phyloP scores from a whole-genome alignment of 1,140 invertebrate genomes.

The Phymorhynchus buccinoides region DNA sequence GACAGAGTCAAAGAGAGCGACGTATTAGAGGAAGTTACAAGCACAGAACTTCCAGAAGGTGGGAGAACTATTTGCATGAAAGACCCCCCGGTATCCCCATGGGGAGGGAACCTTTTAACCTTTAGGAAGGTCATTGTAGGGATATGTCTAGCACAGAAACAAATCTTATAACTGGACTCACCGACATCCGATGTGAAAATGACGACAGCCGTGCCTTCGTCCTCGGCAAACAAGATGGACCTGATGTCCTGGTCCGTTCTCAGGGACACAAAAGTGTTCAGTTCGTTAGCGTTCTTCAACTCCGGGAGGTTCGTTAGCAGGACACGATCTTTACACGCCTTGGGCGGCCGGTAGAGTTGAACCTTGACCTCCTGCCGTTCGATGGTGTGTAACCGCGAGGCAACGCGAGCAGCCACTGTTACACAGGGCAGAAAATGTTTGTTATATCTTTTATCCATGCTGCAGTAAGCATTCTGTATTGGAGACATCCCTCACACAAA shows the following conservation, averaged over 20 bases:
- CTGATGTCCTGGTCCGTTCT: not conserved
- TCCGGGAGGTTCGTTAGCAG: constrained; percentile 4
- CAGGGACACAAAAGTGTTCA: constrained; percentile 23
- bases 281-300: not conserved
- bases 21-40: too few relatives aligned
- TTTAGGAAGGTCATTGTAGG: too few relatives aligned
- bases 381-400: constrained; percentile 5
- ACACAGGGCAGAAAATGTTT: too few relatives aligned
- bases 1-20: too few relatives aligned
- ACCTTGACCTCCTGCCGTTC: constrained; percentile 2
- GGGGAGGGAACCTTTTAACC: too few relatives aligned
- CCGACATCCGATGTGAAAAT: constrained; percentile 28
- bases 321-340: constrained; percentile 29
- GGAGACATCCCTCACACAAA: too few relatives aligned
- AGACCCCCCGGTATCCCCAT: too few relatives aligned
- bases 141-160: not conserved
- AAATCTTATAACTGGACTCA: not conserved
- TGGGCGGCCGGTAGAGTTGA: constrained; percentile 7
- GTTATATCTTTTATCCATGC: too few relatives aligned
- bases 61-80: too few relatives aligned
- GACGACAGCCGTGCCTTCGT: constrained; percentile 30
- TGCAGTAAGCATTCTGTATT: too few relatives aligned
- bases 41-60: too few relatives aligned
- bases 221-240: constrained; percentile 28
- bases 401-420: constrained; percentile 32